Evolutionary conservation across 2,888 invertebrate species (phyloP).

Genomic region (Gastrophysa polygoni): DNA sequence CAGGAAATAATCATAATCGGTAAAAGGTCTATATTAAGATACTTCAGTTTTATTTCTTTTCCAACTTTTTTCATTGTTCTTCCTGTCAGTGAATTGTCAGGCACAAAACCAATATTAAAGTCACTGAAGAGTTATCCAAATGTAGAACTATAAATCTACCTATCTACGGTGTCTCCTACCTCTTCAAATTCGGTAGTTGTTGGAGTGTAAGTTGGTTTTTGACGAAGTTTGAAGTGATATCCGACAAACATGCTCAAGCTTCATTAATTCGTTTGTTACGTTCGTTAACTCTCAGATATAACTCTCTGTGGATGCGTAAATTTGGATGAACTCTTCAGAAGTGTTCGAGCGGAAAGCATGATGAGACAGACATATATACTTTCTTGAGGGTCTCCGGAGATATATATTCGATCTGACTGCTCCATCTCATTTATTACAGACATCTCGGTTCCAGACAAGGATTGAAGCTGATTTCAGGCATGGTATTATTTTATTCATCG

Average conservation of each 20-base stretch:
- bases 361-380: slow-evolving; percentile 1
- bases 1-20: no score
- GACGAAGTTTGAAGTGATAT: not conserved
- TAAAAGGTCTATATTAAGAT: no score
- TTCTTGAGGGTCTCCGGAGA: not conserved
- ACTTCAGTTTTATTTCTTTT: no score
- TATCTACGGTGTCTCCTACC: not conserved
- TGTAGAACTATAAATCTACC: no score
- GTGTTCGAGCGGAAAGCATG: not conserved
- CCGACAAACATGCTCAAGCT: not conserved
- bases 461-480: not conserved
- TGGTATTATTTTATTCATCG: not conserved
- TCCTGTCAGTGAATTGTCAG: no score
- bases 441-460: not conserved
- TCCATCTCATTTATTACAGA: not conserved
- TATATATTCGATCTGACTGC: slow-evolving; percentile 1
- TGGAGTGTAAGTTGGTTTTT: not conserved
- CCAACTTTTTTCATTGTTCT: no score
- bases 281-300: not conserved
- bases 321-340: not conserved
- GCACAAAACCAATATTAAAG: no score
- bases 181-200: not conserved
- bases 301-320: not conserved
- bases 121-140: no score
- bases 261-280: not conserved